Conservation (phyloP, 2,888 invertebrate genomes). For the Perizoma flavofasciatum region DNA sequence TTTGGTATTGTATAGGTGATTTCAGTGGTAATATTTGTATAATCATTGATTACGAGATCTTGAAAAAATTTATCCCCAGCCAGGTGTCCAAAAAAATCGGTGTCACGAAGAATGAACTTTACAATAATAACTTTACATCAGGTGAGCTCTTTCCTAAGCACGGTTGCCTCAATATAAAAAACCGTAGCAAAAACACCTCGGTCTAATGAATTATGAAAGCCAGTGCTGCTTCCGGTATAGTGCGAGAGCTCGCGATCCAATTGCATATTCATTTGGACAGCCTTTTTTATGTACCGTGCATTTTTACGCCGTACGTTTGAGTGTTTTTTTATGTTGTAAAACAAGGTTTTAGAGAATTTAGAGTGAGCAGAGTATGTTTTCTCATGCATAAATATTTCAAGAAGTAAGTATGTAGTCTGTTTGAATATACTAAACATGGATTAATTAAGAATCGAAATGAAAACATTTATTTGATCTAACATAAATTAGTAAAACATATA, state of each 20-base stretch:
- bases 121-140: too few relatives aligned
- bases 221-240: conserved; percentile 25
- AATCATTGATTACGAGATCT: too few relatives aligned
- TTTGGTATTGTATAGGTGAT: too few relatives aligned
- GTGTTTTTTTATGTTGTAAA: background rate
- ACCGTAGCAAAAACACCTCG: conserved; percentile 2
- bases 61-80: too few relatives aligned
- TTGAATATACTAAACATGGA: too few relatives aligned
- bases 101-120: too few relatives aligned
- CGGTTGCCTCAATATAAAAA: background rate
- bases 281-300: conserved; percentile 8
- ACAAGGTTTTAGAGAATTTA: conserved; percentile 1
- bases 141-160: too few relatives aligned
- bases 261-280: conserved; percentile 22
- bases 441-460: too few relatives aligned
- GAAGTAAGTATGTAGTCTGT: background rate
- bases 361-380: background rate
- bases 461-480: too few relatives aligned
- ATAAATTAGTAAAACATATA: too few relatives aligned
- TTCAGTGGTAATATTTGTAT: too few relatives aligned
- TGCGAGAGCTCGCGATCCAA: conserved; percentile 19
- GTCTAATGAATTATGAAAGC: conserved; percentile 37
- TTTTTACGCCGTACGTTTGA: conserved; percentile 10
- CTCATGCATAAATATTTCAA: background rate
- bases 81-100: too few relatives aligned